Conservation (phyloP, 2,113 vertebrate genomes). For the Seriola rivoliana region DNA sequence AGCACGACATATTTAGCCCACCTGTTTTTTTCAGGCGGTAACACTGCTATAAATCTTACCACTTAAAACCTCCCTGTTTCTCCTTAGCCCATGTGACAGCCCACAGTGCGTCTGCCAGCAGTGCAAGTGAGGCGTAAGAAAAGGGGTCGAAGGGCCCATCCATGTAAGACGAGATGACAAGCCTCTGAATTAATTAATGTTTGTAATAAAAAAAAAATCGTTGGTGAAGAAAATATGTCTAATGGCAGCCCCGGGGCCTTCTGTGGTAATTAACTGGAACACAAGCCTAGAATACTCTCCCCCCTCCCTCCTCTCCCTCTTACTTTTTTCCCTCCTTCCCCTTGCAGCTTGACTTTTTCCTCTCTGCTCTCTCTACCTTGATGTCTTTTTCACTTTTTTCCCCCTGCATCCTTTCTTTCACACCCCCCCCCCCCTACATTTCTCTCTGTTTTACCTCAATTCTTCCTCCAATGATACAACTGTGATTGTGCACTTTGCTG, state of each 20-base stretch:
- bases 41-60: constrained; percentile 63
- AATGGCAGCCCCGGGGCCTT: constrained; percentile 79
- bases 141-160: constrained; percentile 81
- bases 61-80: constrained; percentile 67
- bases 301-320: constrained; percentile 48
- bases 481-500: constrained; percentile 73
- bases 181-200: constrained; percentile 85
- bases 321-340: constrained; percentile 38
- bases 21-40: constrained; percentile 38
- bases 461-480: constrained; percentile 64
- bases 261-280: constrained; percentile 84
- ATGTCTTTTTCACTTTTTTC: constrained; percentile 55
- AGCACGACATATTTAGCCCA: constrained; percentile 50
- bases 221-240: constrained; percentile 82
- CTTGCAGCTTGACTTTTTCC: constrained; percentile 61
- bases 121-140: constrained; percentile 78
- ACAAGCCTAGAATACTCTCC: constrained; percentile 76
- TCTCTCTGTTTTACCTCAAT: constrained; percentile 58
- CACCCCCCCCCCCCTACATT: not conserved
- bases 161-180: constrained; percentile 83
- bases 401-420: constrained; percentile 33
- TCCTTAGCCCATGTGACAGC: constrained; percentile 79
- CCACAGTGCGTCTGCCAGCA: constrained; percentile 78
- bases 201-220: constrained; percentile 78
- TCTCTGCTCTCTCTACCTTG: constrained; percentile 61